Conservation (phyloP, 2,888 invertebrate genomes). For the Synanthedon myopaeformis region DNA sequence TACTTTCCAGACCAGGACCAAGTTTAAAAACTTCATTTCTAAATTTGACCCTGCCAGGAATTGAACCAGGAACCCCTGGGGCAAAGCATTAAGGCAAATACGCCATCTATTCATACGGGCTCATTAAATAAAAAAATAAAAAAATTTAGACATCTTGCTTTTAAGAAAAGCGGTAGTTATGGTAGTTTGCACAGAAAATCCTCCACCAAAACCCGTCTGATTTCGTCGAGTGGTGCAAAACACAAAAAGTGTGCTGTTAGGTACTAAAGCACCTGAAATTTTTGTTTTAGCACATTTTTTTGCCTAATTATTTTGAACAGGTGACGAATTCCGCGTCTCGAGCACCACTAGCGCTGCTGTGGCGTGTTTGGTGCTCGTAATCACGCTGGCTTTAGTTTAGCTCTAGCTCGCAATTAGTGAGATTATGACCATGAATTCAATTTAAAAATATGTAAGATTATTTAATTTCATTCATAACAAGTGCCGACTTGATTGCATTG, state of each 20-base stretch:
- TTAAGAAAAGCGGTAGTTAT: too few relatives aligned
- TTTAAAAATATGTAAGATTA: neutral
- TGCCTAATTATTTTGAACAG: slow-evolving; percentile 72
- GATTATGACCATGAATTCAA: slow-evolving; percentile 22
- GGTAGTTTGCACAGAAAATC: slow-evolving; percentile 38
- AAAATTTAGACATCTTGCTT: too few relatives aligned
- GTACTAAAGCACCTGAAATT: slow-evolving; percentile 50
- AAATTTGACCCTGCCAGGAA: too few relatives aligned
- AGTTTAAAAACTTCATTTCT: too few relatives aligned
- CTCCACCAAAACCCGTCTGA: slow-evolving; percentile 30
- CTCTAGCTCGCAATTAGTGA: slow-evolving; percentile 59
- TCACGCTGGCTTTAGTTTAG: slow-evolving; percentile 40
- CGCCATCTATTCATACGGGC: too few relatives aligned
- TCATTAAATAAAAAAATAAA: too few relatives aligned
- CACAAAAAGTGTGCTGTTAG: slow-evolving; percentile 49
- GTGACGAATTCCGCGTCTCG: slow-evolving; percentile 66
- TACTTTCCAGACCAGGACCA: too few relatives aligned
- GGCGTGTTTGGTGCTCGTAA: slow-evolving; percentile 46
- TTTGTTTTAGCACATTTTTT: slow-evolving; percentile 67
- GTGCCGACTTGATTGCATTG: too few relatives aligned
- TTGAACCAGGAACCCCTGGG: too few relatives aligned
- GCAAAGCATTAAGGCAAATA: too few relatives aligned
- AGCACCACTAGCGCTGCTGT: slow-evolving; percentile 45
- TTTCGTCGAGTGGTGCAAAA: slow-evolving; percentile 43
- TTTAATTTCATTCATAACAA: too few relatives aligned